phyloP scores from a whole-genome alignment of 2,113 vertebrate genomes.

The Eublepharis macularius region DNA sequence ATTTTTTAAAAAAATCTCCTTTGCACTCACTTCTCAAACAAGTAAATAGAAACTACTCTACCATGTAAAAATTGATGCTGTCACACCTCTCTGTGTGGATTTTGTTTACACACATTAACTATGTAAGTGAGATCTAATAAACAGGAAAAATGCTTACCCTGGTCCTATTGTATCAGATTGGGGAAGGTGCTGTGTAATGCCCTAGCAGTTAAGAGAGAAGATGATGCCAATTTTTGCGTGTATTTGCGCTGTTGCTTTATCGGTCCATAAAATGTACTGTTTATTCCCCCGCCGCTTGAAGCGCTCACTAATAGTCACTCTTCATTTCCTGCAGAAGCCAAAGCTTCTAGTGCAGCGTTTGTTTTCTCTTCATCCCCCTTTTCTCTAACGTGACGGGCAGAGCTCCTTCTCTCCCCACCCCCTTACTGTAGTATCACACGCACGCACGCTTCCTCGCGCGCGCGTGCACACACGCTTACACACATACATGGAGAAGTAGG shows the following conservation, averaged over 20 bases:
- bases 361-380: constrained; percentile 19
- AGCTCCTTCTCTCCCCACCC: constrained; percentile 42
- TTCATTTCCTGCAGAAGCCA: constrained; percentile 58
- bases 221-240: not conserved
- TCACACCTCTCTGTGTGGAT: not conserved
- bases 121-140: not conserved
- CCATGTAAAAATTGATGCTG: not conserved
- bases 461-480: not conserved
- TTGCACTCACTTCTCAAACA: not conserved
- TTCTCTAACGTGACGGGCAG: constrained; percentile 63
- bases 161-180: not conserved
- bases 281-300: not conserved
- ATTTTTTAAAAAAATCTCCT: not conserved
- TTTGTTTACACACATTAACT: not conserved
- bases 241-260: not conserved
- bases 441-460: not conserved
- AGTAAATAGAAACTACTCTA: not conserved
- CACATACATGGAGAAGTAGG: not conserved
- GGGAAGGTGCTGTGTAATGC: not conserved
- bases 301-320: constrained; percentile 61
- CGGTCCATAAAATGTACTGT: not conserved
- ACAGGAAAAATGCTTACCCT: no score
- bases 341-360: constrained; percentile 60
- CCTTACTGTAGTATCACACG: no score
- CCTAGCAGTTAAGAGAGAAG: not conserved